A percentile compares a stretch with the other conserved stretches of the same genome.
These are phyloP conservation scores for Drosophila ficusphila DNA, from an alignment of 1,140 invertebrate genomes.

Conservation along the genomic window DNA sequence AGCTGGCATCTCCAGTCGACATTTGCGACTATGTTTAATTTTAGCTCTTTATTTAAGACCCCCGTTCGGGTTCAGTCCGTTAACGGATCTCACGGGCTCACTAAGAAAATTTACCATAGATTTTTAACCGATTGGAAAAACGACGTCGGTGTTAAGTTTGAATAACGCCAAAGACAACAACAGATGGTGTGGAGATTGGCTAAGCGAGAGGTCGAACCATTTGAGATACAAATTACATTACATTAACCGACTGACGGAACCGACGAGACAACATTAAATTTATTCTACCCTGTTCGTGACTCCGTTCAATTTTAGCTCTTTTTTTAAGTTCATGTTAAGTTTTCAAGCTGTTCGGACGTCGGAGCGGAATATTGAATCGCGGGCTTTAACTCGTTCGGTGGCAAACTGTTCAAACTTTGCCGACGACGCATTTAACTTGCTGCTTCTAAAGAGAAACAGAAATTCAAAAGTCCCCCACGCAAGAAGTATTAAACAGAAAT, in stretches of 20 bases:
- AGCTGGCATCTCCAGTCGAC: not conserved
- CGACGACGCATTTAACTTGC: slow-evolving; percentile 52
- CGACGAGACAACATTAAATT: too few relatives aligned
- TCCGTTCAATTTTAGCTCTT: slow-evolving; percentile 3
- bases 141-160: too few relatives aligned
- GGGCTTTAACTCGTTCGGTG: not conserved
- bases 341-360: slow-evolving; percentile 18
- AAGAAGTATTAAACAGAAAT: slow-evolving; percentile 23
- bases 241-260: too few relatives aligned
- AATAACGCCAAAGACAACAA: too few relatives aligned
- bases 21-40: not conserved
- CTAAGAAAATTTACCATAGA: too few relatives aligned
- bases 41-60: slow-evolving; percentile 3
- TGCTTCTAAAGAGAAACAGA: not conserved
- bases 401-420: slow-evolving; percentile 44
- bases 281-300: too few relatives aligned
- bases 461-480: slow-evolving; percentile 1
- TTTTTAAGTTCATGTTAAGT: slow-evolving; percentile 3
- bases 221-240: too few relatives aligned
- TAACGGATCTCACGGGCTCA: too few relatives aligned
- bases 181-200: too few relatives aligned
- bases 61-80: too few relatives aligned
- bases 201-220: too few relatives aligned
- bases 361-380: slow-evolving; percentile 8
- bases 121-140: too few relatives aligned